Evolutionary conservation across 2,113 vertebrate species (phyloP), one percentile per base, ranked within the genome.

Genomic region (Perca schrenkii): DNA sequence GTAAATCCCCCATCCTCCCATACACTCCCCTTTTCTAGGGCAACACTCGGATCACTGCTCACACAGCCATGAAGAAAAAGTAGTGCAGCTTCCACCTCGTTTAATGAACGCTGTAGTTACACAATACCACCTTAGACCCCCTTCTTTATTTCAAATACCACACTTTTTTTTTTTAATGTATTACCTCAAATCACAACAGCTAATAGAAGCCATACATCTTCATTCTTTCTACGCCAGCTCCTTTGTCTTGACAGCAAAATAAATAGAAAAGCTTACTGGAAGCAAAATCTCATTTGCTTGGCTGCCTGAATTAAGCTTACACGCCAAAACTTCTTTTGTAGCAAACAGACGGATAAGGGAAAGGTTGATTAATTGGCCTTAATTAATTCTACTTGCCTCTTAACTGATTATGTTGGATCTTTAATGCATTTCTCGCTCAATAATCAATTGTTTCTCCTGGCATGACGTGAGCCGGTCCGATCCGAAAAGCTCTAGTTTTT

Each of bases 161-260:
- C 31, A 12, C 50, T 64, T 83, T 57, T 75, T 73, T 77, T 68
- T 64, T 75, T 78, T 66, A 79, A 91, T 90, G 54, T 62, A 90
- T 86, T 83, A 61, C 52, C 75, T 69, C 60, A 31, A 82, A 87
- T 91, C 75, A 64, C 72, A 86, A 54, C 64, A 14, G 56, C 49
- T 87, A 88, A 86, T 82, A 85, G 79, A 85, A 85, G 53, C 86
- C 80, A 86, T 92, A 73, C 25, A 86, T 93, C 84, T 90, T 91
- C 71, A 86, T 92, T 90, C 49, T 63, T 74, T 71, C 43, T n/a
- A 47, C 14, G 40, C 46, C 1, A 34, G 57, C 53, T 25, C 77
- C 47, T 74, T 56, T 17, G 36, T 10, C 1, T 57, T 6, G 8
- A 78, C 58, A 79, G 87, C 67, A 84, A 47, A 88, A 89, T 21